Percentiles rank a stretch among this genome's conserved stretches.
Conservation (phyloP, 2,888 invertebrate species). For the Gastracanthus pulcherrimus region DNA sequence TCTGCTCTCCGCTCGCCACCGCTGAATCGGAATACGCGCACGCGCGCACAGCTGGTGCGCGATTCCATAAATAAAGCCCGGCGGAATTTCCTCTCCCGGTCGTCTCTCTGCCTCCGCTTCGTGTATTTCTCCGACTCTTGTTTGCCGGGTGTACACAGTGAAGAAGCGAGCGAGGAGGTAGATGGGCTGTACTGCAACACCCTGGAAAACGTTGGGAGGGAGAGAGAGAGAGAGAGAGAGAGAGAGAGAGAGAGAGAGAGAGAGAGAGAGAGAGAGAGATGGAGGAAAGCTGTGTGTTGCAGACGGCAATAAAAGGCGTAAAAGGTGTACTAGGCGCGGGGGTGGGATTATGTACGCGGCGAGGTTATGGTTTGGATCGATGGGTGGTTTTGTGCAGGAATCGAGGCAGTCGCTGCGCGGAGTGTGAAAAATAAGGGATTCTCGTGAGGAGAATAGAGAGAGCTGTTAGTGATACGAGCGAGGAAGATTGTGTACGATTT, state of each 20-base stretch:
- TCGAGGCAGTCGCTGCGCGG: too few relatives aligned
- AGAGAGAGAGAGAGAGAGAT: background rate
- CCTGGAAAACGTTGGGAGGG: too few relatives aligned
- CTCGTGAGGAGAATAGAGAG: too few relatives aligned
- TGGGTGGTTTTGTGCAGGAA: too few relatives aligned
- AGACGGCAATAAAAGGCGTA: slow-evolving; percentile 47
- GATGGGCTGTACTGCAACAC: too few relatives aligned
- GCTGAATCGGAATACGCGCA: slow-evolving; percentile 61
- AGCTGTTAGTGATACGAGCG: too few relatives aligned
- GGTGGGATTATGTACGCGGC: slow-evolving; percentile 6
- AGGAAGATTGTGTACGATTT: too few relatives aligned
- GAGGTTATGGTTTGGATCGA: background rate
- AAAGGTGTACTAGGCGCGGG: slow-evolving; percentile 20
- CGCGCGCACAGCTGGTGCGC: slow-evolving; percentile 59
- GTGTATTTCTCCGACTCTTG: background rate
- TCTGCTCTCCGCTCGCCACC: slow-evolving; percentile 45
- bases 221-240: background rate
- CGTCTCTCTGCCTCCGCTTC: background rate
- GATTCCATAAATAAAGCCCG: slow-evolving; percentile 72
- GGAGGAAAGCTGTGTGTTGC: background rate
- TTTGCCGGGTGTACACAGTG: slow-evolving; percentile 52
- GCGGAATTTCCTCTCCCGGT: background rate
- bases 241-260: background rate
- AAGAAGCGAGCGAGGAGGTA: too few relatives aligned
- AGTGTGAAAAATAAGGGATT: too few relatives aligned